Evolutionary conservation across 2,797 vertebrate genomes (phyloP), one percentile per base, ranked within the genome.

Genomic region (Coluber constrictor): DNA sequence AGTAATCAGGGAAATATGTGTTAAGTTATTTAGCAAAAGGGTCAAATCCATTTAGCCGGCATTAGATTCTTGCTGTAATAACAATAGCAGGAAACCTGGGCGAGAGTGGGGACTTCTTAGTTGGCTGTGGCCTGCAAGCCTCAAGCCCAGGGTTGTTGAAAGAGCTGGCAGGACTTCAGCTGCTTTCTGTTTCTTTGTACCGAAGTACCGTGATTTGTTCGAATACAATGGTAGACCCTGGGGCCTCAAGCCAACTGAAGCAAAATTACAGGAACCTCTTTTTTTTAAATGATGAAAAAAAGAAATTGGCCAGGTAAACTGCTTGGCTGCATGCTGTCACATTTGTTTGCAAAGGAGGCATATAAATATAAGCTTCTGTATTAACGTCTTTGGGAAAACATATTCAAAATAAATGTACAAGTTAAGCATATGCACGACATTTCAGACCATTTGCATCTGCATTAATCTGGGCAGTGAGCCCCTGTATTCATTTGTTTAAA

Each of bases 21-120:
- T 74, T 86, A 93, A 8, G 93, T 95, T 97, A 95, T 97, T 97
- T 96, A 96, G 95, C 60, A 16, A 95, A 96, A 94, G 95, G 97
- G 96, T 98, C 97, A 98, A 97, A 98, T 96, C 96, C 96, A 98
- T 98, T 98, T 97, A 97, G 97, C 96, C 96, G 96, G 95, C 97
- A 98, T 98, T 98, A 96, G 96, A 97, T 94, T 92, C 94, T 93
- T 94, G 95, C 92, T 55, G 51, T 60, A 86, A 91, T 93, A 97
- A 98, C 98, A 98, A 97, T 97, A 94, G 95, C 97, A 98, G 97
- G 98, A 98, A 98, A 94, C 94, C 90, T 57, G 51, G 27, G 57
- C 27, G 4, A 11, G 23, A 61, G n/a, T 23, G 3, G 90, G 15
- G 92, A 94, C 94, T 96, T 96, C 95, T 96, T 93, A 56, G 94